A percentile compares a stretch with the other conserved stretches of the same genome.
Evolutionary conservation across 1,140 invertebrate species (phyloP).

Genomic region (Euwallacea fornicatus): DNA sequence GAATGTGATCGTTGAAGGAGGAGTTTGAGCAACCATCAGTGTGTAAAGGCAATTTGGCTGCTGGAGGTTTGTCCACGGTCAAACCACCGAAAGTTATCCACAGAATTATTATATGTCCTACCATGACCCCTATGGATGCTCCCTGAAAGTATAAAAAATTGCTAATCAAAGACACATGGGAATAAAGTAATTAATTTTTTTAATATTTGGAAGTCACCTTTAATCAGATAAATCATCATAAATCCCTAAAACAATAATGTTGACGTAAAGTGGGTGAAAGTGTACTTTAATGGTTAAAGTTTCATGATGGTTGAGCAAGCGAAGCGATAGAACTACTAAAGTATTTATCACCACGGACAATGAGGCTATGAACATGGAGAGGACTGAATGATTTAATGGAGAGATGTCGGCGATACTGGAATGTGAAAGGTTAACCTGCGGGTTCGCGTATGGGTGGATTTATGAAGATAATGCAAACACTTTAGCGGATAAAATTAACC

Average conservation of each 20-base stretch:
- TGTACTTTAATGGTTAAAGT: conserved; percentile 4
- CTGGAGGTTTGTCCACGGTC: conserved; percentile 55
- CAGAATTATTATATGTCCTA: conserved; percentile 64
- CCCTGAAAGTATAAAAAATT: conserved; percentile 53
- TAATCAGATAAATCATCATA: not conserved
- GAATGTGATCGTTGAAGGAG: conserved; percentile 63
- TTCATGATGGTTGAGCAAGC: not conserved
- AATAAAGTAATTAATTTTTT: too few species aligned
- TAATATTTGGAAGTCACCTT: too few species aligned
- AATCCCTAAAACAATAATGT: not conserved
- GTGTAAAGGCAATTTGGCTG: conserved; percentile 59
- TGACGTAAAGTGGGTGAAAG: not conserved
- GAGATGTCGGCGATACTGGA: not conserved
- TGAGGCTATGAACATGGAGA: not conserved
- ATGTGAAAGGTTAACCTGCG: not conserved
- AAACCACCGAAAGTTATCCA: conserved; percentile 69
- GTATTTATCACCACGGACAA: conserved; percentile 1
- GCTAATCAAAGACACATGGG: not conserved
- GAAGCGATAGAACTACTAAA: not conserved
- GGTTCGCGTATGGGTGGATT: too few species aligned
- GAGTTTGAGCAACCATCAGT: conserved; percentile 66
- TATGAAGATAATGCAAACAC: too few species aligned
- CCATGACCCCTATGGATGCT: conserved; percentile 67
- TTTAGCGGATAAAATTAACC: too few species aligned
- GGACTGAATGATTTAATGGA: conserved; percentile 2